A percentile compares a stretch with the other conserved stretches of the same genome.
phyloP scores from a whole-genome alignment of 2,113 vertebrate genomes.

The Glaucidium brasilianum region DNA sequence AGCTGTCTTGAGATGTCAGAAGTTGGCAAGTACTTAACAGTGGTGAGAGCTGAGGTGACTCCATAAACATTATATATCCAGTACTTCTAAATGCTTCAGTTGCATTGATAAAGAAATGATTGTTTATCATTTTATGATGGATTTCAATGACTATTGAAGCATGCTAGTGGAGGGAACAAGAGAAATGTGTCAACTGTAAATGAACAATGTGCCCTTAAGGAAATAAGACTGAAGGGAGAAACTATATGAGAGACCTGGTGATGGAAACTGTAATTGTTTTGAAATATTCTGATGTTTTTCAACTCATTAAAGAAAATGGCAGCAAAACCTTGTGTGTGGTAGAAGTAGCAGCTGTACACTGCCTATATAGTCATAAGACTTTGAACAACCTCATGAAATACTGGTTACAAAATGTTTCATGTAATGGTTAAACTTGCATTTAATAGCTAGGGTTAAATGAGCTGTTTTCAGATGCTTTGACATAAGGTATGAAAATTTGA shows the following conservation, averaged over 20 bases:
- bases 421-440: neutral
- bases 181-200: neutral
- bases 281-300: neutral
- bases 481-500: neutral
- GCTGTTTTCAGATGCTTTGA: neutral
- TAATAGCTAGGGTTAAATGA: neutral
- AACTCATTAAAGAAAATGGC: neutral
- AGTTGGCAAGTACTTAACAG: neutral
- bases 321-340: neutral
- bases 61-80: accelerated
- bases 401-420: neutral
- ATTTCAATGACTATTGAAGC: neutral
- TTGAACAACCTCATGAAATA: neutral
- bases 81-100: neutral
- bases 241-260: neutral
- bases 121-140: neutral
- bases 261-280: neutral
- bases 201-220: neutral
- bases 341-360: neutral
- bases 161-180: neutral
- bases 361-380: neutral
- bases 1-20: neutral
- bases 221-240: neutral
- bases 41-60: neutral
- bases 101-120: neutral